Evolutionary conservation across 2,797 vertebrate genomes (phyloP).

Genomic region (Coluber constrictor): DNA sequence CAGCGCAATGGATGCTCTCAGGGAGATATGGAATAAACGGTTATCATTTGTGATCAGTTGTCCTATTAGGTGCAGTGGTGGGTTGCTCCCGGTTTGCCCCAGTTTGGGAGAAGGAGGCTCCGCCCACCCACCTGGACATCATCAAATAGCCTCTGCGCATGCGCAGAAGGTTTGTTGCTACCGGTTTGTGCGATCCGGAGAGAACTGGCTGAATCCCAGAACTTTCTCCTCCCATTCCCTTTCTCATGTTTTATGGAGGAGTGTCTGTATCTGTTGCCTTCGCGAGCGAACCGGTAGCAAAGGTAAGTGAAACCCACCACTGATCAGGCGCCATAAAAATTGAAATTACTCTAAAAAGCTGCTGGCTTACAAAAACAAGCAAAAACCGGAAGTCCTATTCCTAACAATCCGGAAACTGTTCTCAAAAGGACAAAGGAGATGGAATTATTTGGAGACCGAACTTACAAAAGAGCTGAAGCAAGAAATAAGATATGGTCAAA

Average conservation of each 20-base stretch:
- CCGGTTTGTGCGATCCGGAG: too few relatives aligned
- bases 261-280: too few relatives aligned
- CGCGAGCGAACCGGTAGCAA: too few relatives aligned
- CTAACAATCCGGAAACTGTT: background rate
- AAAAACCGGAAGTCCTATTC: background rate
- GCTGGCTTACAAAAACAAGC: background rate
- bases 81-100: too few relatives aligned
- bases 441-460: background rate
- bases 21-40: background rate
- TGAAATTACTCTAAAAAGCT: background rate
- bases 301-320: too few relatives aligned
- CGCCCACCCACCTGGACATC: too few relatives aligned
- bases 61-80: background rate
- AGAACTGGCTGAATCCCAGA: too few relatives aligned
- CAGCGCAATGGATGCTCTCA: background rate
- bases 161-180: too few relatives aligned
- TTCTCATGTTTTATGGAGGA: too few relatives aligned
- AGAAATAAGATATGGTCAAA: background rate
- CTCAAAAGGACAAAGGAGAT: background rate
- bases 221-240: too few relatives aligned
- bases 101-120: too few relatives aligned
- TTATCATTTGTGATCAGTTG: background rate
- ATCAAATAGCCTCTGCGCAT: too few relatives aligned
- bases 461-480: constrained; percentile 1
- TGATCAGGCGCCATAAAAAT: background rate